Conservation (phyloP, 2,113 vertebrate genomes). For the Amblyornis subalaris region DNA sequence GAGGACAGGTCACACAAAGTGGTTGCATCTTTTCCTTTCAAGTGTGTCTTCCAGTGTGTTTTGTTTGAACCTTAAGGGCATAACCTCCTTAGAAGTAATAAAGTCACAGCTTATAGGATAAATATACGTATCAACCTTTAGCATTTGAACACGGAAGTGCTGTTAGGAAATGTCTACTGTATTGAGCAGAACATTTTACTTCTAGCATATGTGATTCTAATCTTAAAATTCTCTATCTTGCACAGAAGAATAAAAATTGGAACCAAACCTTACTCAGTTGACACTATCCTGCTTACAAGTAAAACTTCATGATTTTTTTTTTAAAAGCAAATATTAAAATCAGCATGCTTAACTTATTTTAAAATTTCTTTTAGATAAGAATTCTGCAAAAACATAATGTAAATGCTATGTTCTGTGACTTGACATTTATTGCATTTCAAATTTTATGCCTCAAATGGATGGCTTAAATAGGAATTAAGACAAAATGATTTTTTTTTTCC, state of each 20-base stretch:
- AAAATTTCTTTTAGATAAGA: background rate
- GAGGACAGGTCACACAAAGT: background rate
- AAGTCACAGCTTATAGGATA: background rate
- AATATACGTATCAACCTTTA: background rate
- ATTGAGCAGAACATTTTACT: background rate
- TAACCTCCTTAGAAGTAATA: background rate
- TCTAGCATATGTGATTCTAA: rapidly evolving
- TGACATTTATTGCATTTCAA: background rate
- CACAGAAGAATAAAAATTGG: background rate
- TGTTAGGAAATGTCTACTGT: background rate
- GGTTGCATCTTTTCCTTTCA: background rate
- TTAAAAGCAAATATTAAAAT: background rate
- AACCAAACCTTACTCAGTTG: background rate
- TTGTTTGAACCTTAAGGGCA: background rate
- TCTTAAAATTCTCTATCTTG: background rate
- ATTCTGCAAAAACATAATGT: background rate
- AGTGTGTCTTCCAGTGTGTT: background rate
- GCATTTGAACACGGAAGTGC: background rate
- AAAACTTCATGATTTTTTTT: background rate
- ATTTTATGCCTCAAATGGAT: background rate
- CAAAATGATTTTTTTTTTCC: background rate
- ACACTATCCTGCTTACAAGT: background rate
- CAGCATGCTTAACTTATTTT: background rate
- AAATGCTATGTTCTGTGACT: background rate
- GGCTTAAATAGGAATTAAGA: background rate